Conservation (phyloP, 2,888 invertebrate species). For the Tetragonula carbonaria region DNA sequence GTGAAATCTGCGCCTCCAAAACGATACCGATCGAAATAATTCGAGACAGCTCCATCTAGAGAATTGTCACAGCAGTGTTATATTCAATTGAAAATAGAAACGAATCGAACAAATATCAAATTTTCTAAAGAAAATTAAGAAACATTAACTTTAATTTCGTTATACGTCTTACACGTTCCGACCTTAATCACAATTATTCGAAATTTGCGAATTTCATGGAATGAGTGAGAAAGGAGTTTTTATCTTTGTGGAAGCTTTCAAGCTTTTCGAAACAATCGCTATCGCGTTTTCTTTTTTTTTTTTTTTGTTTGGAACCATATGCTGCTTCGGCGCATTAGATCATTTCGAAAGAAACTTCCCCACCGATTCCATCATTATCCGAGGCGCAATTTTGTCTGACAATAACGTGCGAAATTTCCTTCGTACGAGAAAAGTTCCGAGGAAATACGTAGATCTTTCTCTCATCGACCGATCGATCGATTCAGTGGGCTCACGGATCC, state of each 20-base stretch:
- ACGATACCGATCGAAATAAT: neutral
- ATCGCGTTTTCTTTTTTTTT: too few relatives aligned
- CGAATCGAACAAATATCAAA: neutral
- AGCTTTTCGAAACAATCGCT: neutral
- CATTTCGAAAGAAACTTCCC: too few relatives aligned
- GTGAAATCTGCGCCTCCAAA: neutral
- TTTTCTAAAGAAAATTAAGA: too few relatives aligned
- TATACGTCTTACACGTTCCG: too few relatives aligned
- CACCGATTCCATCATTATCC: neutral
- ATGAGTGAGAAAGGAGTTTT: neutral
- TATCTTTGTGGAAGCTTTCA: neutral
- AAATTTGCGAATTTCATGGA: neutral
- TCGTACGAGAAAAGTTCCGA: neutral
- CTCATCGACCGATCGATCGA: constrained; percentile 43
- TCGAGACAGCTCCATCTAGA: neutral
- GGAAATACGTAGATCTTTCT: too few relatives aligned
- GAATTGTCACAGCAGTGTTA: neutral
- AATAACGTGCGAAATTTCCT: neutral
- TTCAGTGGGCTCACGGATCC: constrained; percentile 13
- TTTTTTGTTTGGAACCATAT: neutral
- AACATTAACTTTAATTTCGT: too few relatives aligned
- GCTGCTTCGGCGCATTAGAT: neutral
- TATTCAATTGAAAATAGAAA: too few relatives aligned
- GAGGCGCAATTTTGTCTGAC: too few relatives aligned
- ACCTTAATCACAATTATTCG: neutral